phyloP scores from a whole-genome alignment of 1,140 invertebrate species.

The Globodera ellingtonae region DNA sequence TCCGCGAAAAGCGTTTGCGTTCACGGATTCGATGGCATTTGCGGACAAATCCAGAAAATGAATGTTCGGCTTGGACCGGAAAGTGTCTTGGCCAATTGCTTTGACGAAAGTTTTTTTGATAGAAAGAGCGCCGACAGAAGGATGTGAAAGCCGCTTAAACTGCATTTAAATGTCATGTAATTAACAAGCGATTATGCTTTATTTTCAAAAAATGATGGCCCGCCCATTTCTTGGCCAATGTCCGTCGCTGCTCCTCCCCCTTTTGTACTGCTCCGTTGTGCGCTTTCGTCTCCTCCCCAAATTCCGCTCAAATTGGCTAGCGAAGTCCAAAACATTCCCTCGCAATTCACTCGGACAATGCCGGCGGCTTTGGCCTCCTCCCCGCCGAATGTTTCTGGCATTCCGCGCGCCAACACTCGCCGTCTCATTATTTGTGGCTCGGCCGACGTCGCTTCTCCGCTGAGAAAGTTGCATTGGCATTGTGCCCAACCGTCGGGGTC shows the following conservation, averaged over 20 bases:
- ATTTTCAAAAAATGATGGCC: background rate
- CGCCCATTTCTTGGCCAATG: background rate
- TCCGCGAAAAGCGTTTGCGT: slow-evolving; percentile 54
- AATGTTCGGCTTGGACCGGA: slow-evolving; percentile 38
- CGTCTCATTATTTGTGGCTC: background rate
- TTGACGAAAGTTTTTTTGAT: slow-evolving; percentile 28
- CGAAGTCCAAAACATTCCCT: background rate
- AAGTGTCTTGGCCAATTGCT: slow-evolving; percentile 46
- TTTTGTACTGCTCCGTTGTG: background rate
- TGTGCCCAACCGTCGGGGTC: background rate
- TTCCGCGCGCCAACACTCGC: background rate
- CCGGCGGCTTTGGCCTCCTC: background rate
- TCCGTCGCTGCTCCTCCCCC: background rate
- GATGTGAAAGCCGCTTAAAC: background rate
- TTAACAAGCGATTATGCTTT: background rate
- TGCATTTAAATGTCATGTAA: background rate
- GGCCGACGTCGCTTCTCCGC: background rate
- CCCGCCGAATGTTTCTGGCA: background rate
- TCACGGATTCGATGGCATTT: slow-evolving; percentile 46
- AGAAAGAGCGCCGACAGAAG: slow-evolving; percentile 27
- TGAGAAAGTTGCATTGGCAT: slow-evolving; percentile 1
- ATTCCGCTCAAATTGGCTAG: slow-evolving; percentile 1
- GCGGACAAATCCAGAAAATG: slow-evolving; percentile 38
- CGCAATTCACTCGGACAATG: background rate
- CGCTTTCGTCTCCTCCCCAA: background rate